Evolutionary conservation across 2,113 vertebrate species (phyloP).

Genomic region (Perccottus glenii): DNA sequence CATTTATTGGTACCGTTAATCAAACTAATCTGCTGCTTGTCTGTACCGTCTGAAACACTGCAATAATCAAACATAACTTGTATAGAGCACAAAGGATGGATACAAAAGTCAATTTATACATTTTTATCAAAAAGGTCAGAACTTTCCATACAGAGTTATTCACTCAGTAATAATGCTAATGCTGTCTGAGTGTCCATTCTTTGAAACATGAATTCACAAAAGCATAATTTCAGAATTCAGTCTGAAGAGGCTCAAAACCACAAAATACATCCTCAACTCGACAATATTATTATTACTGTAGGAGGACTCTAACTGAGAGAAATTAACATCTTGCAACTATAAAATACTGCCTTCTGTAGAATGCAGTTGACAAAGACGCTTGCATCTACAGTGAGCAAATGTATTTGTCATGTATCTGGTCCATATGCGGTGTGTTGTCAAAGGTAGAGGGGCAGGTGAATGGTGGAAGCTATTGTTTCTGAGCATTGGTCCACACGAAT

Average conservation of each 20-base stretch:
- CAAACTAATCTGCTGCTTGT: constrained; percentile 32
- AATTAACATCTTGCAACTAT: too few relatives aligned
- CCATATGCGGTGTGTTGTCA: constrained; percentile 6
- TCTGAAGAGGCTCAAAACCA: too few relatives aligned
- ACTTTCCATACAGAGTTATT: constrained; percentile 36
- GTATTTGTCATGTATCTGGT: constrained; percentile 31
- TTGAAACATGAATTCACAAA: not conserved
- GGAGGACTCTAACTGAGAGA: too few relatives aligned
- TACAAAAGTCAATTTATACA: constrained; percentile 29
- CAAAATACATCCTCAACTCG: too few relatives aligned
- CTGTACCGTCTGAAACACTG: constrained; percentile 3
- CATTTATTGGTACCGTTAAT: constrained; percentile 24
- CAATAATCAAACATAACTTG: constrained; percentile 22
- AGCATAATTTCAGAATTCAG: too few relatives aligned
- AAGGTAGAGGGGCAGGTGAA: constrained; percentile 35
- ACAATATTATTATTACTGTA: too few relatives aligned
- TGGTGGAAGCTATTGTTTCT: constrained; percentile 61
- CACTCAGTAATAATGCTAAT: constrained; percentile 20
- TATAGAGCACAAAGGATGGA: not conserved
- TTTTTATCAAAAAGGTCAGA: constrained; percentile 7
- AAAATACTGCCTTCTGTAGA: too few relatives aligned
- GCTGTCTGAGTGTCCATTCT: not conserved
- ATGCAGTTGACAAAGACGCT: too few relatives aligned
- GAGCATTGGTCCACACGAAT: constrained; percentile 69
- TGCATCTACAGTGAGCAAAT: too few relatives aligned